Conservation (phyloP, 2,113 vertebrate species). For the Campylomormyrus tamandua region DNA sequence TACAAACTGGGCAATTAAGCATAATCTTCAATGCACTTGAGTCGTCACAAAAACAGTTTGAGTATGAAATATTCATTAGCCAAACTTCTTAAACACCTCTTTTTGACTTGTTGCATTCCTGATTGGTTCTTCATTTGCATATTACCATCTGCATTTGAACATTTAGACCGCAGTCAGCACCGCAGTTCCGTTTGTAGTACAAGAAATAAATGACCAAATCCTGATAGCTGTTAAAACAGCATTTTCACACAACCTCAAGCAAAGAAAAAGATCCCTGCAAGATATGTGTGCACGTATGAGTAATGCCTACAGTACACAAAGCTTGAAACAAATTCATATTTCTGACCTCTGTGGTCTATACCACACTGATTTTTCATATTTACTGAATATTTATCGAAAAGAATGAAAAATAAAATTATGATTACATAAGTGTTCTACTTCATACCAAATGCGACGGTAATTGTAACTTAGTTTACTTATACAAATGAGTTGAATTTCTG, state of each 20-base stretch:
- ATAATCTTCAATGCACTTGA: slow-evolving; percentile 1
- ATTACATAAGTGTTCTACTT: background rate
- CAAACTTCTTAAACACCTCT: background rate
- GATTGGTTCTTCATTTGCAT: background rate
- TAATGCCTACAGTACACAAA: background rate
- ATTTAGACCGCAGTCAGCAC: background rate
- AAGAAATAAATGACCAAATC: background rate
- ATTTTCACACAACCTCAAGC: background rate
- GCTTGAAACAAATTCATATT: background rate
- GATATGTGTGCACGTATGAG: background rate
- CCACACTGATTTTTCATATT: background rate
- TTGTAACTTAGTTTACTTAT: background rate
- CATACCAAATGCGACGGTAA: background rate
- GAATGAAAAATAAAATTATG: background rate
- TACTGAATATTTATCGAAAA: background rate
- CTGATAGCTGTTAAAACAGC: background rate
- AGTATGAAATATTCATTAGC: background rate
- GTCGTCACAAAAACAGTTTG: background rate
- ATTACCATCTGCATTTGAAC: background rate
- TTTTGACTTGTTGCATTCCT: background rate
- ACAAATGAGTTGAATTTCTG: background rate
- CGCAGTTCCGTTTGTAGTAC: background rate
- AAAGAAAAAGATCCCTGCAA: background rate
- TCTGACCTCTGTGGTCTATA: background rate
- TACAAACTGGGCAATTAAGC: background rate